Base-by-base conservation (phyloP, 2,113 vertebrate genomes). In the Siniperca chuatsi region DNA sequence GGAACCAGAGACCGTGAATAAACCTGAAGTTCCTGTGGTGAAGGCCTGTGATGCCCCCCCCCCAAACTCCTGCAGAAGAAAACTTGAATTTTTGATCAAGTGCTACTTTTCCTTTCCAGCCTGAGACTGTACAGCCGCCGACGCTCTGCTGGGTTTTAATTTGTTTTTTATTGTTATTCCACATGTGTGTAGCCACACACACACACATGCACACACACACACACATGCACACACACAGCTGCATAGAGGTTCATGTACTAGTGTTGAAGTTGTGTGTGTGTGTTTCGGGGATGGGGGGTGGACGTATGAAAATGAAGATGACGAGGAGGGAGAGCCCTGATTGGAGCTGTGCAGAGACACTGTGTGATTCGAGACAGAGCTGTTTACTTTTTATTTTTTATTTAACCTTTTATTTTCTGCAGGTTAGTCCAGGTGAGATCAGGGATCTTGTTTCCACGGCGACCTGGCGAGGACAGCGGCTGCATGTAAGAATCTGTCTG, bases 41-140 rank as follows among this genome's bases (percentile, higher is more conserved):
- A 15, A 46, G 35, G 6, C 8, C 76, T 37, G 4, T 72, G 64
- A 69, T 78, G 25, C 25, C 8, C 8, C 16, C 37, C 25, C 37
- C 23, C 44, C 18, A 35, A 57, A 57, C 72, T 73, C 77, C 60
- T 82, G n/a, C 77, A 78, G 58, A 79, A 85, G 69, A 80, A 86
- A 93, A 93, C 90, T 93, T 91, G 92, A 93, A 87, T 84, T 62
- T 84, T 74, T 57, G 74, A 81, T 90, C 81, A 87, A 88, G 60
- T 29, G 52, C 76, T 25, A 44, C 70, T 79, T 83, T 78, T 84
- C 40, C 68, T 83, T 57, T 62, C 72, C 50, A 33, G 79, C 68
- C 62, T 64, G 25, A 23, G 60, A 85, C 80, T 81, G 74, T 78
- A 61, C 68, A 62, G 75, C 64, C 25, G 48, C 37, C 33, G 6